Conservation (phyloP, 2,113 vertebrate genomes). For the Rostratula benghalensis region DNA sequence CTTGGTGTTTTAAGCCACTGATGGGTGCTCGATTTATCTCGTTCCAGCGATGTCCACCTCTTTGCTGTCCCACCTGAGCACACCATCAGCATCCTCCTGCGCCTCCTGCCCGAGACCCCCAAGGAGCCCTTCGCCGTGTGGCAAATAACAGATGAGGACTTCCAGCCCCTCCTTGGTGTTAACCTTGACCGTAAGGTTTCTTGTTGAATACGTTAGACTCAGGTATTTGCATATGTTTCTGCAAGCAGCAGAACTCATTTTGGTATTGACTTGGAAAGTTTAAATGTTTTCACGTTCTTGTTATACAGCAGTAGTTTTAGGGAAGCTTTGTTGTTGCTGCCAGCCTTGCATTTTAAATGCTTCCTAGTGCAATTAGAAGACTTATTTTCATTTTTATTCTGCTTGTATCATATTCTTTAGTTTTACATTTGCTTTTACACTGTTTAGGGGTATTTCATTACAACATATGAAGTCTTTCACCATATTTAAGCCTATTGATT, state of each 20-base stretch:
- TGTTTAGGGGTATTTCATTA: background rate
- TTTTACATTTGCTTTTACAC: background rate
- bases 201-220: background rate
- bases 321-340: background rate
- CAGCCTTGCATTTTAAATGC: background rate
- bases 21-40: background rate
- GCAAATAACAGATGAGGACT: constrained; percentile 89
- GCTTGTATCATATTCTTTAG: background rate
- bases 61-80: constrained; percentile 83
- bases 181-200: constrained; percentile 86
- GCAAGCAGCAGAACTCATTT: background rate
- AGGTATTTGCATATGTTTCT: background rate
- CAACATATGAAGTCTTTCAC: background rate
- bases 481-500: background rate
- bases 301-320: background rate
- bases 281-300: background rate
- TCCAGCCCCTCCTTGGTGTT: constrained; percentile 89
- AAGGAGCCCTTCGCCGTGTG: constrained; percentile 88
- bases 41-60: constrained; percentile 74
- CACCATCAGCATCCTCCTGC: constrained; percentile 84
- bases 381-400: background rate
- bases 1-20: background rate
- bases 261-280: background rate
- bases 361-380: background rate
- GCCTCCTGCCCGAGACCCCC: constrained; percentile 85